Base-by-base conservation (phyloP, 2,113 vertebrate species). In the Thalassoma bifasciatum region DNA sequence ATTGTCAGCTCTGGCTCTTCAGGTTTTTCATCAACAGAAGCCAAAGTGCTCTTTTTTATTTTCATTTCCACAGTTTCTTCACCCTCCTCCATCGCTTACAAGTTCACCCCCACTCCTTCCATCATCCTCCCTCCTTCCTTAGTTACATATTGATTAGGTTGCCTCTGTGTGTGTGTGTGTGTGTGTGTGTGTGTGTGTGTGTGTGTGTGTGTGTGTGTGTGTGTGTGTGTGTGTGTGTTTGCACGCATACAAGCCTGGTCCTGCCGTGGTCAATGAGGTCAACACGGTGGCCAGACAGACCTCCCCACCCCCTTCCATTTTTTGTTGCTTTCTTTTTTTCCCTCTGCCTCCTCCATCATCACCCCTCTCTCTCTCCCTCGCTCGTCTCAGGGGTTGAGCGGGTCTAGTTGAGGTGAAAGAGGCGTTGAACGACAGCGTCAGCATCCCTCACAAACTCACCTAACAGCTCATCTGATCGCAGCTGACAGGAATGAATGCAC, bases 261-360 rank as follows among this genome's bases (percentile, higher is more conserved):
- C 77, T 76, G 79, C 73, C 82, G 62, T 91, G 89, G 83, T 91
- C 88, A 85, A 77, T 71, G 78, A 88, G 92, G 91, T 93, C 89
- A 93, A 86, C 70, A 62, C 75, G 70, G 75, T 79, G 86, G 87
- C 86, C 89, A 93, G 89, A 91, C 88, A 87, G 63, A 78, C 79
- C 34, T 60, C 71, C 71, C 73, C 57, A 58, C 72, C 86, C 75
- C 77, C 58, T 46, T 61, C 14, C n/a, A 0, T 56, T 75, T 57
- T 47, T 42, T 63, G 37, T 46, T 51, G 21, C 17, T 47, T 19
- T 21, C 26, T 59, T 65, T 54, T 17, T 13, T 17, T 13, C 6
- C n/a, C 49, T 16, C 23, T 44, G 22, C 62, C 66, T 71, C 69
- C 75, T 68, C 60, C 53, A 60, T 59, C 75, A 44, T 56, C 61